Evolutionary conservation across 2,113 vertebrate genomes (phyloP).

Genomic region (Nettapus auritus): DNA sequence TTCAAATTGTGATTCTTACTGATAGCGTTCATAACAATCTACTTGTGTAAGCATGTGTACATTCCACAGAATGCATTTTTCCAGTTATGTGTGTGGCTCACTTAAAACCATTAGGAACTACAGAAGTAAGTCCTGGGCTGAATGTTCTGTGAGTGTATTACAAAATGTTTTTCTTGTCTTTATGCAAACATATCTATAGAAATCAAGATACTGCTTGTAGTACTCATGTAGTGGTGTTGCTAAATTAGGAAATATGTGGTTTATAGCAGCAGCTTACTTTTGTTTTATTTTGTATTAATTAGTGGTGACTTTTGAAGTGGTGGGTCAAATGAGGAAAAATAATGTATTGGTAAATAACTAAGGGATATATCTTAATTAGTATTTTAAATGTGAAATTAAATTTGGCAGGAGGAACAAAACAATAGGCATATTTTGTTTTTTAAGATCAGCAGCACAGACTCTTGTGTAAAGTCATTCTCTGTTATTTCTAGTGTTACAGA

Average conservation of each 20-base stretch:
- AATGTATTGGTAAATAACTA: neutral
- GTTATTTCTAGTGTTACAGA: neutral
- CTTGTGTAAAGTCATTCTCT: neutral
- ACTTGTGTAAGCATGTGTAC: neutral
- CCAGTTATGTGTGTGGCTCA: neutral
- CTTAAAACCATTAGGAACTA: neutral
- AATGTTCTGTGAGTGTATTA: neutral
- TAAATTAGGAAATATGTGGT: neutral
- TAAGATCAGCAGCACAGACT: neutral
- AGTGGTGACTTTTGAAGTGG: neutral
- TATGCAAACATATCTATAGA: neutral
- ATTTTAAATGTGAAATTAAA: neutral
- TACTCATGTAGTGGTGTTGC: neutral
- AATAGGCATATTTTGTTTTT: neutral
- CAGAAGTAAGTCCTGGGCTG: neutral
- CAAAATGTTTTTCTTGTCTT: neutral
- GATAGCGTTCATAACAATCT: slow-evolving; percentile 10
- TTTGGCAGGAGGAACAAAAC: neutral
- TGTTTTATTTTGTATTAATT: neutral
- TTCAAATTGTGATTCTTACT: slow-evolving; percentile 29
- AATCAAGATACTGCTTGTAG: neutral
- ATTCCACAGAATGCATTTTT: neutral
- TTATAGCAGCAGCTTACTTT: neutral
- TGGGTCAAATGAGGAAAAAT: neutral
- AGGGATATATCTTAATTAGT: neutral